Evolutionary conservation across 2,113 vertebrate genomes (phyloP).

Genomic region (Apeltes quadracus): DNA sequence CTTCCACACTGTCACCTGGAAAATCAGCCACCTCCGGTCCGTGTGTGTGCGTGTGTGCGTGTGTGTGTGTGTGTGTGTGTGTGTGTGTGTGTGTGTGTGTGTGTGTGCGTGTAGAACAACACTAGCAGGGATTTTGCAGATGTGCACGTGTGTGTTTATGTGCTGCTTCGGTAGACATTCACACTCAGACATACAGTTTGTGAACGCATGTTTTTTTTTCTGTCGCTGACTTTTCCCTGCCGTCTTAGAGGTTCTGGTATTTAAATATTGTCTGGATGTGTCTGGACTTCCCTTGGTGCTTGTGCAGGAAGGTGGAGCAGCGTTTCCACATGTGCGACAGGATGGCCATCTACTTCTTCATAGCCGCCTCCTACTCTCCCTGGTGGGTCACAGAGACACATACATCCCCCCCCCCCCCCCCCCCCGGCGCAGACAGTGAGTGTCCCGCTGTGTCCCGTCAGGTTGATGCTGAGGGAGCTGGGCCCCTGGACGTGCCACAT

Average conservation of each 20-base stretch:
- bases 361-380: slow-evolving; percentile 90
- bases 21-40: slow-evolving; percentile 90
- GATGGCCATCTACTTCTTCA: slow-evolving; percentile 97
- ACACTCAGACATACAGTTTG: slow-evolving; percentile 13
- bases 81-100: slow-evolving; percentile 32
- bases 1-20: slow-evolving; percentile 92
- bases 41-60: slow-evolving; percentile 38
- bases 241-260: not conserved
- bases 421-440: not conserved
- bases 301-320: slow-evolving; percentile 85
- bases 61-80: slow-evolving; percentile 22
- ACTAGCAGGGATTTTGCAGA: slow-evolving; percentile 20
- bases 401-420: not conserved
- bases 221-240: too few species aligned
- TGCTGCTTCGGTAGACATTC: slow-evolving; percentile 22
- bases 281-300: not conserved
- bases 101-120: slow-evolving; percentile 4
- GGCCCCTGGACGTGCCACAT: slow-evolving; percentile 91
- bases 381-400: slow-evolving; percentile 83
- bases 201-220: too few species aligned
- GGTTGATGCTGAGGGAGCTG: slow-evolving; percentile 89
- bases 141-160: slow-evolving; percentile 33
- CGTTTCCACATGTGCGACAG: slow-evolving; percentile 94
- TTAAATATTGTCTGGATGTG: not conserved
- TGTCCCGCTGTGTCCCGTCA: slow-evolving; percentile 56